phyloP scores from a whole-genome alignment of 2,888 invertebrate genomes.

The Tetropium fuscum region DNA sequence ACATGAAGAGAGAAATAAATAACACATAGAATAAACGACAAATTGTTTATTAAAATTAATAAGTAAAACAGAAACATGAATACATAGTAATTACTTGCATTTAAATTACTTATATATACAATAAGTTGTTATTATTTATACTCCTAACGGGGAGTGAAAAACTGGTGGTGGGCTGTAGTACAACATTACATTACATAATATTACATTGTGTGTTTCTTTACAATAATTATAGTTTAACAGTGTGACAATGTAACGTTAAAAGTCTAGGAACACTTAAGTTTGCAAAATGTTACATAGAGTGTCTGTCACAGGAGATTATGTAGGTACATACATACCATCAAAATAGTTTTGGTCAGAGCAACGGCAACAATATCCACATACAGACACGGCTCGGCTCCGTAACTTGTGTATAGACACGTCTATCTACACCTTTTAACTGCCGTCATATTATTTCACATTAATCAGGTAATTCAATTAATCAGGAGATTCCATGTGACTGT shows the following conservation, averaged over 20 bases:
- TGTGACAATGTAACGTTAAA: conserved; percentile 64
- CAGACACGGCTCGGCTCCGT: no score
- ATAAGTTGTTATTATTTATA: conserved; percentile 61
- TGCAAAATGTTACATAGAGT: conserved; percentile 42
- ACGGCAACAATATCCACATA: conserved; percentile 9
- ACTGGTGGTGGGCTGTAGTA: conserved; percentile 54
- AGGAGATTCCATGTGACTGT: no score
- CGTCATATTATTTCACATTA: no score
- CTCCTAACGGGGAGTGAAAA: conserved; percentile 59
- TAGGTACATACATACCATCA: no score
- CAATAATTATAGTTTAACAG: conserved; percentile 50
- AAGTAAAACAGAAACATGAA: conserved; percentile 68
- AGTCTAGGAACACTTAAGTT: conserved; percentile 58
- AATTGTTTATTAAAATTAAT: conserved; percentile 68
- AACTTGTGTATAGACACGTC: no score
- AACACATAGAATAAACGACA: conserved; percentile 60
- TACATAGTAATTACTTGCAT: conserved; percentile 64
- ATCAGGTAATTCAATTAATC: no score
- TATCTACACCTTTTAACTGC: no score
- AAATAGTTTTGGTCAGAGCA: conserved; percentile 10
- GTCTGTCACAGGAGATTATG: conserved; percentile 41
- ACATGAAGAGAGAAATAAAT: no score
- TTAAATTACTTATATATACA: conserved; percentile 64
- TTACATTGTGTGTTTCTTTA: conserved; percentile 52
- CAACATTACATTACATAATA: conserved; percentile 58